Base-by-base conservation (phyloP, 2,888 invertebrate species). In the Hofmannophila pseudospretella region DNA sequence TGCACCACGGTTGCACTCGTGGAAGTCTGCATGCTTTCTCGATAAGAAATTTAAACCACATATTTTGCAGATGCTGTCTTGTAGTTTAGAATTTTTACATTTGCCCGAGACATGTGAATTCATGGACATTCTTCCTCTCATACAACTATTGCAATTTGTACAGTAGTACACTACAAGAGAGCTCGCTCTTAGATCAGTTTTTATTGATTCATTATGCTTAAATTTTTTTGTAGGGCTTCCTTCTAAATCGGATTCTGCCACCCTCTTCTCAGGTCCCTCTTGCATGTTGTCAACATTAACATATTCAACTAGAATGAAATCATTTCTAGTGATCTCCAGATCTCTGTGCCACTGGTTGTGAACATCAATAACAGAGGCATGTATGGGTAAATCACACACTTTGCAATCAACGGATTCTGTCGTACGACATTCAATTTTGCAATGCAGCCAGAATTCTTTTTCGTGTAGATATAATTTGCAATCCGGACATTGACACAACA, bases 391-490 rank as follows among this genome's bases (percentile, higher is more conserved):
- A n/a, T 58, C 38, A 11, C 77, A 78, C 0, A 39, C 32, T 0
- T 34, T 3, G 8, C 76, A 77, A 0, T 42, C 38, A 0, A 20
- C 20, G 0, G 47, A 38, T 0, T 34, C 34, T 0, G 44, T 36
- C 0, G 34, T 41, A 0, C 37, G 45, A 1, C 45, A 44, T 20
- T 63, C 64, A 0, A 34, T 31, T 0, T 38, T 42, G 0, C 47
- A 41, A 25, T 77, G 77, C 0, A 32, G 33, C 29, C 49, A 47
- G 0, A 73, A 58, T 0, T 38, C 27, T 0, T 43, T 22, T 5
- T 73, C 72, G 0, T 63, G 62, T 2, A 66, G 69, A 19, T 66
- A 60, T 0, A 64, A 19, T 0, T 36, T 8, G 12, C 77, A 78
- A 5, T 61, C 53, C 0, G 50, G 50, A 8, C 78, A 78, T 3